Percentiles rank a stretch among this genome's conserved stretches.
Evolutionary conservation across 2,797 vertebrate genomes (phyloP).

Genomic region (Cetoscarus ocellatus): DNA sequence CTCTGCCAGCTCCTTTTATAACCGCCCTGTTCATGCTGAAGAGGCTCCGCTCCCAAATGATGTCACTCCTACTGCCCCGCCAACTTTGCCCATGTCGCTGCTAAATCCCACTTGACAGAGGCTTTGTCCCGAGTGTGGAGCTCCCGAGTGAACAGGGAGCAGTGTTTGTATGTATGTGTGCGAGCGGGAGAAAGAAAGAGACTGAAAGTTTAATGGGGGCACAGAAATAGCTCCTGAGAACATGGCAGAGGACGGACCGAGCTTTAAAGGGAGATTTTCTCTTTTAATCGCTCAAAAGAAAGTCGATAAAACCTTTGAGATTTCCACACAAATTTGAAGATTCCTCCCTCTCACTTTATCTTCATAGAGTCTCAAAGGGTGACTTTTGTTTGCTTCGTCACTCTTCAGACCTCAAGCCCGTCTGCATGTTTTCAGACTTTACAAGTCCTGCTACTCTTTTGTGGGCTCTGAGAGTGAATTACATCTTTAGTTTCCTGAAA

Average conservation of each 20-base stretch:
- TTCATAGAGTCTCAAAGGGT: too few species aligned
- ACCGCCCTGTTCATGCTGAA: slow-evolving; percentile 54
- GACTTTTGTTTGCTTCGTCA: too few species aligned
- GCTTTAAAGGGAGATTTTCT: slow-evolving; percentile 3
- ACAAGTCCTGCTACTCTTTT: too few species aligned
- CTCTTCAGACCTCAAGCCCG: too few species aligned
- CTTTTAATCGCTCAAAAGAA: not conserved
- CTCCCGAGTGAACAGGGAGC: slow-evolving; percentile 52
- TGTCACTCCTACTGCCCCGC: slow-evolving; percentile 66
- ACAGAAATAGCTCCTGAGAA: slow-evolving; percentile 22
- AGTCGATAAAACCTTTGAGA: not conserved
- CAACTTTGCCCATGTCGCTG: slow-evolving; percentile 66
- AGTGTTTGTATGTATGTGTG: slow-evolving; percentile 29
- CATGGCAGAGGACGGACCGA: slow-evolving; percentile 12
- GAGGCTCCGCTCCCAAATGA: slow-evolving; percentile 68
- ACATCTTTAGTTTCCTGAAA: too few species aligned
- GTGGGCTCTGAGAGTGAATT: too few species aligned
- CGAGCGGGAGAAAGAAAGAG: slow-evolving; percentile 10
- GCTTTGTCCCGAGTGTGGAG: slow-evolving; percentile 67
- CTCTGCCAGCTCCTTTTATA: slow-evolving; percentile 55
- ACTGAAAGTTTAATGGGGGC: slow-evolving; percentile 27
- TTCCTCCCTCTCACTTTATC: too few species aligned
- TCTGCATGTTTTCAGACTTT: too few species aligned
- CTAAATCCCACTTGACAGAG: slow-evolving; percentile 78
- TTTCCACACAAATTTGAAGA: too few species aligned